phyloP scores from a whole-genome alignment of 2,888 invertebrate genomes.

The Balanococcus diminutus region DNA sequence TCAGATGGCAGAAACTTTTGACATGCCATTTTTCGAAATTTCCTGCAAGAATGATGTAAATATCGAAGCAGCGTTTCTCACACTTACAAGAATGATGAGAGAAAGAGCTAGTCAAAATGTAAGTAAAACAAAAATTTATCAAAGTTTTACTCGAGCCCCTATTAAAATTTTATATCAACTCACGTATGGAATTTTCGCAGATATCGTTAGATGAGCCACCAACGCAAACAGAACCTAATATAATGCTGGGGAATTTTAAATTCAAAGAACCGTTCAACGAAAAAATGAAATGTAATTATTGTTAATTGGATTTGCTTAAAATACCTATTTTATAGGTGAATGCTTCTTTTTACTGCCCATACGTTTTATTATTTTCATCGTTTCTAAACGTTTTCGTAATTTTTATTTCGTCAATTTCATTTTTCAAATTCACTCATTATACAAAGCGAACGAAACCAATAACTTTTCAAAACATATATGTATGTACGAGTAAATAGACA shows the following conservation, averaged over 20 bases:
- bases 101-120: slow-evolving; percentile 66
- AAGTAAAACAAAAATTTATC: slow-evolving; percentile 18
- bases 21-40: slow-evolving; percentile 87
- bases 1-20: slow-evolving; percentile 84
- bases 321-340: slow-evolving; percentile 5
- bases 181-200: not conserved
- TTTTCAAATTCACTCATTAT: not conserved
- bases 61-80: slow-evolving; percentile 81
- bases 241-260: not conserved
- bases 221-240: not conserved
- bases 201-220: slow-evolving; percentile 34
- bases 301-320: slow-evolving; percentile 19
- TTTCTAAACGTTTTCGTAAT: slow-evolving; percentile 10
- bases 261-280: slow-evolving; percentile 34
- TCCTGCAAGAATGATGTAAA: slow-evolving; percentile 86
- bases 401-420: not conserved
- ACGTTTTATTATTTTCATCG: not conserved
- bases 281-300: slow-evolving; percentile 42
- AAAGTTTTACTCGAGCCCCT: not conserved
- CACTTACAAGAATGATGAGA: slow-evolving; percentile 80
- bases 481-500: not conserved
- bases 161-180: not conserved
- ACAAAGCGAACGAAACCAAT: not conserved
- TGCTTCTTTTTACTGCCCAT: slow-evolving; percentile 33
- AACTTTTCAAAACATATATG: not conserved